Percentiles rank a stretch among this genome's conserved stretches.
Evolutionary conservation across 2,113 vertebrate species (phyloP).

Genomic region (Rhombomys opimus): DNA sequence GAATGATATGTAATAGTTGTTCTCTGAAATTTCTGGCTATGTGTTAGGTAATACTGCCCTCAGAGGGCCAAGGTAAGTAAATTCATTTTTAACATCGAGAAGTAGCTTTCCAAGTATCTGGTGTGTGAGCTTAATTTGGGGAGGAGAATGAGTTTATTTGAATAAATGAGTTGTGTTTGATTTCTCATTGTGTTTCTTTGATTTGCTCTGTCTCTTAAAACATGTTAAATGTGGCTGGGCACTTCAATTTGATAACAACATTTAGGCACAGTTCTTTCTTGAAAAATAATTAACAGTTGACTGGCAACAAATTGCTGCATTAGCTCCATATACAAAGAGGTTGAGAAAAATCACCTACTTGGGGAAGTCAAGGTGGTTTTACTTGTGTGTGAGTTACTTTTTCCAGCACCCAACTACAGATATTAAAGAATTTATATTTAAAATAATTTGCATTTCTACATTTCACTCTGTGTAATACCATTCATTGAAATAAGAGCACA

Average conservation of each 20-base stretch:
- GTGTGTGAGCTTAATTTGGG: background rate
- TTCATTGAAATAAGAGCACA: conserved; percentile 13
- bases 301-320: background rate
- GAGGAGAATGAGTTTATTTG: background rate
- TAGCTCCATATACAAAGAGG: background rate
- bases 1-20: conserved; percentile 73
- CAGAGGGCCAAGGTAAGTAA: conserved; percentile 90
- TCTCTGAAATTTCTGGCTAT: conserved; percentile 77
- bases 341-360: conserved; percentile 25
- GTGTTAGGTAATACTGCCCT: conserved; percentile 90
- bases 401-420: background rate
- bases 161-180: background rate
- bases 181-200: conserved; percentile 29
- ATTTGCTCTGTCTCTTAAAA: conserved; percentile 22
- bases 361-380: conserved; percentile 14
- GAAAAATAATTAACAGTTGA: conserved; percentile 23
- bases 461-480: background rate
- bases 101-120: conserved; percentile 57
- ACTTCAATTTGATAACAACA: background rate
- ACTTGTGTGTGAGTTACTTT: conserved; percentile 4
- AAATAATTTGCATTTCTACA: background rate
- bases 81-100: conserved; percentile 83
- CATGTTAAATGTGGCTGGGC: background rate
- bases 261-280: conserved; percentile 15
- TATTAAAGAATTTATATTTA: background rate